Evolutionary conservation across 2,113 vertebrate species (phyloP), one percentile per base, ranked within the genome.

Genomic region (Malurus elegans): DNA sequence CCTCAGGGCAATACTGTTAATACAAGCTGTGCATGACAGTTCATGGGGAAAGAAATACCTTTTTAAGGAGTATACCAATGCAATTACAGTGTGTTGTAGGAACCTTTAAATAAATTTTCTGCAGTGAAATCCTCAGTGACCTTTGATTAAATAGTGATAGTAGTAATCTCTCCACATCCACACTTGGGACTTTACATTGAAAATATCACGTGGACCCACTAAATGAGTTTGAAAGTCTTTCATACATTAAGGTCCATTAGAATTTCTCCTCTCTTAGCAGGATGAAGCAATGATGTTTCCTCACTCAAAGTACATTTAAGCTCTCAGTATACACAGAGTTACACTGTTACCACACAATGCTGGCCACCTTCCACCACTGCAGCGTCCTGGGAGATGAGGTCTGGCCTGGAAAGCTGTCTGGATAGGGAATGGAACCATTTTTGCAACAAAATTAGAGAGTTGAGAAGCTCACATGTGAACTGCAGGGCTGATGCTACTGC

Each of bases 361-460:
- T 88, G 92, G 91, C 71, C 73, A 87, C 36, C 40, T 82, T 95
- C 89, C 79, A 96, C 45, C 80, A 83, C 79, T 89, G 76, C 90
- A 89, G 85, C 34, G 44, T 78, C 36, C 85, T 88, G 54, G 87
- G 92, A 95, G 87, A 86, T 56, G 66, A 84, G 51, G 34, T 84
- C 70, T 93, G 56, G 42, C 40, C 84, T 93, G 67, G 71, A 93
- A 92, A 90, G 38, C 45, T 87, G 70, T 85, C 79, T 67, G 16
- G 18, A 48, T 75, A 36, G n/a, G 48, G 32, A 81, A 66, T 8
- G 74, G 82, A 71, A 95, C 18, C 40, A 64, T 88, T 96, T 88
- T 71, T 80, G 26, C 17, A 67, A 47, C 32, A 80, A 50, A 93
- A 93, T 66, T 83, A 80, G 86, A 78, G 76, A 85, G 48, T 36